Percentiles rank a stretch among this genome's conserved stretches.
phyloP scores from a whole-genome alignment of 1,140 invertebrate species.

The Condylostylus longicornis region DNA sequence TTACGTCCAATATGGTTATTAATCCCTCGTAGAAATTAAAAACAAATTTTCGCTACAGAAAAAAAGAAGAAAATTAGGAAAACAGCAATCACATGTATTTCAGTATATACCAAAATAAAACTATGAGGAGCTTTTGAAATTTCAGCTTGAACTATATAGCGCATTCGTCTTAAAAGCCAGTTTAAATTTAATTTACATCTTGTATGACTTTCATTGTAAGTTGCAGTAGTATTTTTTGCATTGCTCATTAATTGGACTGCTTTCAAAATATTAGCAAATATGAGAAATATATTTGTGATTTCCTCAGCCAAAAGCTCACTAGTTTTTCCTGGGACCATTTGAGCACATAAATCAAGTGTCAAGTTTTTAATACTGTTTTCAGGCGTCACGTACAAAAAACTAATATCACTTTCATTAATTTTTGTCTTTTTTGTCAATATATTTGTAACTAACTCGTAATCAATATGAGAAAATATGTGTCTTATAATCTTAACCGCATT shows the following conservation, averaged over 20 bases:
- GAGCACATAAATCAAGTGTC: slow-evolving; percentile 54
- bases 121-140: slow-evolving; percentile 35
- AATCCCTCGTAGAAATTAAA: slow-evolving; percentile 62
- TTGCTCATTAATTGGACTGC: slow-evolving; percentile 31
- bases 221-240: slow-evolving; percentile 17
- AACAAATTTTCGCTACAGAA: slow-evolving; percentile 41
- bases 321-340: slow-evolving; percentile 45
- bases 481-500: slow-evolving; percentile 58
- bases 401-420: slow-evolving; percentile 9
- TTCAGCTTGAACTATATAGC: slow-evolving; percentile 44
- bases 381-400: slow-evolving; percentile 47
- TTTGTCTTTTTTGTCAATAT: not conserved
- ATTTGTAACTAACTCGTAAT: slow-evolving; percentile 34
- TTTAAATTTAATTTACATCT: slow-evolving; percentile 29
- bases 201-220: slow-evolving; percentile 7
- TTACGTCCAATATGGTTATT: slow-evolving; percentile 36
- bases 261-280: slow-evolving; percentile 45
- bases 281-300: slow-evolving; percentile 57
- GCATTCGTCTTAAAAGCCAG: slow-evolving; percentile 43
- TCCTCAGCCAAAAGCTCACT: slow-evolving; percentile 47
- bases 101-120: slow-evolving; percentile 34
- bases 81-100: not conserved
- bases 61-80: slow-evolving; percentile 9
- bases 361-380: slow-evolving; percentile 45
- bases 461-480: slow-evolving; percentile 46